A percentile compares a stretch with the other conserved stretches of the same genome.
These are phyloP conservation scores for Sceliomorpha sp. DNA, from an alignment of 2,888 invertebrate species.

Conservation along the genomic window DNA sequence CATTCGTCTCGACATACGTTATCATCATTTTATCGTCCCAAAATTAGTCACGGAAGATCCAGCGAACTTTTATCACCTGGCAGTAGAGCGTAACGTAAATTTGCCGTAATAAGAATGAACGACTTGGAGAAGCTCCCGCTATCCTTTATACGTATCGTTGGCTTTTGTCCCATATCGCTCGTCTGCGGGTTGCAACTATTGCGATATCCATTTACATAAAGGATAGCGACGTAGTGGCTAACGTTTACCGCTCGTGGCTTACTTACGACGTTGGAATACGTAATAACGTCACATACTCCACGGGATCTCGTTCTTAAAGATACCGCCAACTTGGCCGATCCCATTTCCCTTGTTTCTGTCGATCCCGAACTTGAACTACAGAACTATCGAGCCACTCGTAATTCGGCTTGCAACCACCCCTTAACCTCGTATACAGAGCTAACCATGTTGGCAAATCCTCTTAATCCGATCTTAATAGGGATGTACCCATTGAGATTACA, in stretches of 20 bases:
- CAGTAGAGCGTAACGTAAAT: background rate
- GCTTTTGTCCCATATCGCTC: constrained; percentile 37
- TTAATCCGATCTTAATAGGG: constrained; percentile 73
- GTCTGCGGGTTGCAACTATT: constrained; percentile 67
- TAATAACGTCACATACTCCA: constrained; percentile 48
- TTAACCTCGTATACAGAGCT: constrained; percentile 28
- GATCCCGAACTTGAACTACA: constrained; percentile 41
- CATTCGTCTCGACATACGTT: no score
- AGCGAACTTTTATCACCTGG: no score
- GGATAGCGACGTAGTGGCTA: constrained; percentile 65
- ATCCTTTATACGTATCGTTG: constrained; percentile 62
- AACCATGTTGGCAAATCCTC: constrained; percentile 67
- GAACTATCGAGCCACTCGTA: constrained; percentile 28
- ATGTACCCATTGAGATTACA: no score
- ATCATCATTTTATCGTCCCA: no score
- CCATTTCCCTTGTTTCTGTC: constrained; percentile 26
- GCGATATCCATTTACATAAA: constrained; percentile 74
- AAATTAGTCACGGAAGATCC: no score
- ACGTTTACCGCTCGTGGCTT: constrained; percentile 62
- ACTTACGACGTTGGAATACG: constrained; percentile 35
- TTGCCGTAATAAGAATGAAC: constrained; percentile 44
- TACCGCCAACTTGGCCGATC: constrained; percentile 32
- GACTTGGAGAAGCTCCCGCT: constrained; percentile 65
- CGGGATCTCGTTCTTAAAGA: constrained; percentile 42
- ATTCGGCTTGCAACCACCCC: constrained; percentile 31